Evolutionary conservation across 2,113 vertebrate genomes (phyloP).

Genomic region (Argyrosomus japonicus): DNA sequence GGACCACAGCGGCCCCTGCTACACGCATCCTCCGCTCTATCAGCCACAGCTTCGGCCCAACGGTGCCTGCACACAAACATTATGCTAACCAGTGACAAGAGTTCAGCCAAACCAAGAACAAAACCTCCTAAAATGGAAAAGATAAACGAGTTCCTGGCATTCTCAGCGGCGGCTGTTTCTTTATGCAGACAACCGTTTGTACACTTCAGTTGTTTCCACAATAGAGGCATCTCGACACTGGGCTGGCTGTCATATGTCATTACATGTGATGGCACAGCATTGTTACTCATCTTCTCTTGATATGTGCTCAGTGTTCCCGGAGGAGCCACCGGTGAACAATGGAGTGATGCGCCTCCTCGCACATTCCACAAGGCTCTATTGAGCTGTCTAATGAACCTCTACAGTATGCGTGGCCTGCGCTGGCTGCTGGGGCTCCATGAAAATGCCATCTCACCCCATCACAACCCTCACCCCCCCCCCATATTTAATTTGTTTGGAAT

Average conservation of each 20-base stretch:
- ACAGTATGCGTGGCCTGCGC: conserved; percentile 46
- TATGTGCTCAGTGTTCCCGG: conserved; percentile 67
- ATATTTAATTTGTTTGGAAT: conserved; percentile 75
- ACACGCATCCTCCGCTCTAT: conserved; percentile 26
- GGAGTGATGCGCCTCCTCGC: conserved; percentile 62
- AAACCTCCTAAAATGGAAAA: conserved; percentile 55
- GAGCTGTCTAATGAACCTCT: conserved; percentile 80
- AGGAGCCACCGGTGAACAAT: conserved; percentile 74
- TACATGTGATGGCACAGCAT: conserved; percentile 63
- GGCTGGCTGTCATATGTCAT: conserved; percentile 74
- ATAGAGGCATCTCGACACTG: conserved; percentile 52
- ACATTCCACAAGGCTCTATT: conserved; percentile 76
- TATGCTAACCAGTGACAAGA: conserved; percentile 70
- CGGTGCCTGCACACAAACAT: conserved; percentile 51
- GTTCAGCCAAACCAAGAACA: conserved; percentile 72
- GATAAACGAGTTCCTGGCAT: conserved; percentile 49
- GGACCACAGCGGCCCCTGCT: conserved; percentile 30
- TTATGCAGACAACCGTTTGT: conserved; percentile 53
- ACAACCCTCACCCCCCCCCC: conserved; percentile 35
- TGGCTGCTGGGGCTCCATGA: conserved; percentile 43
- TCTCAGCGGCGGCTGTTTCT: conserved; percentile 17
- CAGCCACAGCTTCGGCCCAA: conserved; percentile 33
- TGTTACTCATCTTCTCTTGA: conserved; percentile 69
- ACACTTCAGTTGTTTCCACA: conserved; percentile 51
- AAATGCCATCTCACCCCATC: conserved; percentile 59